Base-by-base conservation (phyloP, 64 coral and sea anemone species). In the Stichodactyla helianthus region DNA sequence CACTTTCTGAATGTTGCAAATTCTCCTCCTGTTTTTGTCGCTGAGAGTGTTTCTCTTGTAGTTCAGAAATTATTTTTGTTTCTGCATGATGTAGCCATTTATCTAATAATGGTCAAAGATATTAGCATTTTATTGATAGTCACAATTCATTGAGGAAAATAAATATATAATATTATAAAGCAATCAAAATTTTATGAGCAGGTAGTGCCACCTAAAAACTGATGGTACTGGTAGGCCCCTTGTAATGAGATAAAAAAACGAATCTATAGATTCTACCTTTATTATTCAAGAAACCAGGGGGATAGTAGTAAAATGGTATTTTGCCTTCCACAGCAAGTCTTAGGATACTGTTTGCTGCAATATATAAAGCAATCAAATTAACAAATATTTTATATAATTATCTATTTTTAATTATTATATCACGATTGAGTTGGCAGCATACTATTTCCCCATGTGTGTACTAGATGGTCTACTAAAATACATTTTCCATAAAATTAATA, bases 251-350 rank as follows among this genome's bases (percentile, higher is more conserved):
- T 85, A n/a, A n/a, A n/a, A n/a, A n/a, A n/a, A n/a, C n/a, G n/a
- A n/a, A n/a, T n/a, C n/a, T n/a, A n/a, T n/a, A n/a, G n/a, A n/a
- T n/a, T n/a, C n/a, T 82, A 94, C 93, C 93, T 90, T 77, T 54
- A 26, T 84, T 85, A 13, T 52, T 51, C 0, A 89, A 68, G 67
- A 90, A 94, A 51, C 81, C 65, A 9, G 93, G 85, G 16, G 93
- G 93, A 59, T 94, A 94, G 15, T 87, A 80, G 20, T 83, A 88
- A 56, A 94, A 89, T 16, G 88, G 87, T 53, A 90, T 87, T 86
- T 90, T 94, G 12, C 93, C 93, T 55, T 94, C 88, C 59, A 89
- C 88, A 0, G 88, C 88, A 19, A 94, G 80, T 87, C 93, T 83
- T 17, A 94, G 88, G 9, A 94, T 54, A 85, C 88, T 94, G 77